Percentiles rank a stretch among this genome's conserved stretches.
Conservation (phyloP, 2,113 vertebrate genomes). For the Cebus imitator region DNA sequence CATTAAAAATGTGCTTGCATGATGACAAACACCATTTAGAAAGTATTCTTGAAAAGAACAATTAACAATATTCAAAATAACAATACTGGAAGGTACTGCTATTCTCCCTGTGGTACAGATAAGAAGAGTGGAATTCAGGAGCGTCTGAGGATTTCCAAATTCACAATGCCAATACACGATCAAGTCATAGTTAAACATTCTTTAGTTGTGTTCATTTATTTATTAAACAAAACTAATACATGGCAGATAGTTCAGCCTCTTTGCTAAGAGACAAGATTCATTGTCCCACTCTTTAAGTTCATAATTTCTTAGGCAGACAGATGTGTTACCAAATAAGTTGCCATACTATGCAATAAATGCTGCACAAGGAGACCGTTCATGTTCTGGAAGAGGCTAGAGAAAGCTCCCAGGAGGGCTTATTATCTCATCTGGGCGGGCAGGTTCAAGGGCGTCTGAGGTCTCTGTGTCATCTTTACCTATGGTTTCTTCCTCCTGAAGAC, state of each 20-base stretch:
- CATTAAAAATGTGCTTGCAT: not conserved
- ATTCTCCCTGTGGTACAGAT: not conserved
- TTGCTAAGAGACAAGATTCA: not conserved
- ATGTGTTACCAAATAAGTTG: not conserved
- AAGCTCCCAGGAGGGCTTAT: not conserved
- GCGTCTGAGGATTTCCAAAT: not conserved
- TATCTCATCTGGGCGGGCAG: accelerated
- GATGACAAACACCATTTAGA: not conserved
- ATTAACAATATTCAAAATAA: not conserved
- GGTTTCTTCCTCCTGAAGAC: not conserved
- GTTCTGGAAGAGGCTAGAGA: not conserved
- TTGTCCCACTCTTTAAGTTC: not conserved
- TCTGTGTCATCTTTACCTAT: not conserved
- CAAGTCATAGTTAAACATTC: too few relatives aligned
- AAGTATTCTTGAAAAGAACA: not conserved
- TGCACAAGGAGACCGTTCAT: not conserved
- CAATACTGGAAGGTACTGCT: accelerated
- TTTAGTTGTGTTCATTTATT: not conserved
- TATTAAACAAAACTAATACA: not conserved
- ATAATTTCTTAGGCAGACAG: not conserved
- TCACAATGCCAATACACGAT: not conserved
- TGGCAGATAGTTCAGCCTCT: not conserved
- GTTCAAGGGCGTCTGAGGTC: accelerated
- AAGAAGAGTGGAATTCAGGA: not conserved
- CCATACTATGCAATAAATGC: not conserved